Evolutionary conservation across 2,797 vertebrate species (phyloP).

Genomic region (Enteromius unitaeniatus): DNA sequence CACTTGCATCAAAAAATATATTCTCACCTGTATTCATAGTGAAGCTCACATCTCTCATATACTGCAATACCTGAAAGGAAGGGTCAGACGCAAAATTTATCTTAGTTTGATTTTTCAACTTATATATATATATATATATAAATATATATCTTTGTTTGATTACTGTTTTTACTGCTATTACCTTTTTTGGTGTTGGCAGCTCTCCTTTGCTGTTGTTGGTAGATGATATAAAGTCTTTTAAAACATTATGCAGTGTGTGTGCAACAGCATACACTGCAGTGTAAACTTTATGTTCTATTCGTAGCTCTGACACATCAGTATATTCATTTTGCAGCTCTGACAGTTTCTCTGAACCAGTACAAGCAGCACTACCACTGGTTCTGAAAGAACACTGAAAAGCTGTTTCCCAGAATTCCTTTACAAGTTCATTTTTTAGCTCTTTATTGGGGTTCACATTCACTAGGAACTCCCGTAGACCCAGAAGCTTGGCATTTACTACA

Average conservation of each 20-base stretch:
- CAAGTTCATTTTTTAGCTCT: conserved; percentile 38
- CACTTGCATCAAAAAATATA: conserved; percentile 68
- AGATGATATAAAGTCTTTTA: conserved; percentile 11
- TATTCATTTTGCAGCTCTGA: conserved; percentile 65
- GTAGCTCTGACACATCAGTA: conserved; percentile 71
- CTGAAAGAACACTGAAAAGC: conserved; percentile 49
- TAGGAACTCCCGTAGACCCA: conserved; percentile 71
- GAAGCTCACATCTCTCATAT: conserved; percentile 49
- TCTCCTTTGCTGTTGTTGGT: conserved; percentile 16
- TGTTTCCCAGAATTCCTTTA: conserved; percentile 53
- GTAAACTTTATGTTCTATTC: conserved; percentile 71
- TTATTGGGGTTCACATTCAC: conserved; percentile 61
- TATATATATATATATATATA: too few species aligned
- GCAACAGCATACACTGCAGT: conserved; percentile 75
- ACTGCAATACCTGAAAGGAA: not conserved
- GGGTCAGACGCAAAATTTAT: not conserved
- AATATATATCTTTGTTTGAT: too few species aligned
- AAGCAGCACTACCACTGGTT: conserved; percentile 28
- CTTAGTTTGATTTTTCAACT: not conserved
- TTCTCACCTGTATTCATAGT: conserved; percentile 57
- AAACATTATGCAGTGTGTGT: conserved; percentile 65
- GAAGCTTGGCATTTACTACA: conserved; percentile 67
- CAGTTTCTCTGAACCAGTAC: conserved; percentile 69
- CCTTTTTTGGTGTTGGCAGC: conserved; percentile 36
- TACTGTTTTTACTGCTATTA: not conserved